Conservation (phyloP, 1,140 invertebrate species). For the Diabrotica virgifera region DNA sequence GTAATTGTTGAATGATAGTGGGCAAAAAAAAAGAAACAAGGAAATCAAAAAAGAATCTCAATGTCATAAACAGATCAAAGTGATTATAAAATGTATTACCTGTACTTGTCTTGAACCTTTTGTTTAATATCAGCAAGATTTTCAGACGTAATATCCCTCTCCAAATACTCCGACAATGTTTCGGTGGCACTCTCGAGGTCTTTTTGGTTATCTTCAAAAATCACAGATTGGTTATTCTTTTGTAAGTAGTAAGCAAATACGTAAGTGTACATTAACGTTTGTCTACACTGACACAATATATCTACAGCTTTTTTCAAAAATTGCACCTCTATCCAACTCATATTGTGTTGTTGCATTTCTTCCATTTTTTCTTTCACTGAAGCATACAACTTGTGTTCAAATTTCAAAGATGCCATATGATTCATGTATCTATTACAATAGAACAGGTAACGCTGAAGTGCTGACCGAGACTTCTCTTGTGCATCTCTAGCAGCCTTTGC, state of each 20-base stretch:
- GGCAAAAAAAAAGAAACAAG: too few relatives aligned
- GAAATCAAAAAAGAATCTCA: too few relatives aligned
- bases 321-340: constrained; percentile 99
- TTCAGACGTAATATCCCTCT: constrained; percentile 96
- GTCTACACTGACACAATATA: constrained; percentile 94
- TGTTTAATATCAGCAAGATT: constrained; percentile 98
- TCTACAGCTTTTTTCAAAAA: constrained; percentile 97
- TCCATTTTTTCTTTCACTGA: constrained; percentile 98
- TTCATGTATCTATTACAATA: constrained; percentile 99
- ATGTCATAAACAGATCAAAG: background rate
- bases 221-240: constrained; percentile 98
- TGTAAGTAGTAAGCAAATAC: constrained; percentile 98
- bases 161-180: constrained; percentile 94
- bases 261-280: constrained; percentile 99
- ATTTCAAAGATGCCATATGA: constrained; percentile 98
- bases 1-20: too few relatives aligned
- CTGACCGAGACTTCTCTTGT: constrained; percentile 90
- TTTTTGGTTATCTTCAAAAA: constrained; percentile 99
- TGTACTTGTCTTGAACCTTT: constrained; percentile 99
- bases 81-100: constrained; percentile 57
- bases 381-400: constrained; percentile 94
- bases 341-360: constrained; percentile 99
- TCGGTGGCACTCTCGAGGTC: constrained; percentile 97
- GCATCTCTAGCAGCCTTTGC: constrained; percentile 94
- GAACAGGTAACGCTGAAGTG: constrained; percentile 91